These are phyloP conservation scores for Leucophenga varia DNA, from an alignment of 1,140 invertebrate genomes.

Conservation along the genomic window DNA sequence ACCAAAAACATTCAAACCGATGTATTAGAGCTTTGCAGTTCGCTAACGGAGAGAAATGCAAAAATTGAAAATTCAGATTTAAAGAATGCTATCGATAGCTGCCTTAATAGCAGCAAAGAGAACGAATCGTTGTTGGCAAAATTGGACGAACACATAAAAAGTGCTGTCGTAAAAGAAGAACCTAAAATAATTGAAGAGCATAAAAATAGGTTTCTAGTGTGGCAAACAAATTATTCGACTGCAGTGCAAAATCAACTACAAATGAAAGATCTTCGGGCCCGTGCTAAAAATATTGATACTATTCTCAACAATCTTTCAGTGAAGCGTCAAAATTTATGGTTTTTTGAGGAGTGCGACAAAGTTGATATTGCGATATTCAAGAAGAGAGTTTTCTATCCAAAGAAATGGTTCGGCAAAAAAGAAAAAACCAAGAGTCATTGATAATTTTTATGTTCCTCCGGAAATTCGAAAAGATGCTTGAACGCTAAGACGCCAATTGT, in stretches of 20 bases:
- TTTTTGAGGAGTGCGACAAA: slow-evolving; percentile 75
- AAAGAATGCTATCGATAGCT: slow-evolving; percentile 10
- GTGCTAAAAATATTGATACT: slow-evolving; percentile 62
- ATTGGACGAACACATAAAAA: slow-evolving; percentile 16
- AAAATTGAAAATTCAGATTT: slow-evolving; percentile 6
- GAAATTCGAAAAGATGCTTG: slow-evolving; percentile 59
- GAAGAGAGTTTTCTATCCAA: slow-evolving; percentile 58
- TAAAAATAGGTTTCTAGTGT: slow-evolving; percentile 31
- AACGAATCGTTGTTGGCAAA: slow-evolving; percentile 13
- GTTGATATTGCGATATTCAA: slow-evolving; percentile 72
- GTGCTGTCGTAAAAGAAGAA: slow-evolving; percentile 59
- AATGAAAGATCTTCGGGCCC: slow-evolving; percentile 18
- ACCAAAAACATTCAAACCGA: slow-evolving; percentile 21
- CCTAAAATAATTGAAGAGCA: slow-evolving; percentile 63
- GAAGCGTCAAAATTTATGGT: slow-evolving; percentile 72
- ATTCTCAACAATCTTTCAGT: slow-evolving; percentile 62
- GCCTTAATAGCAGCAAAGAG: slow-evolving; percentile 5
- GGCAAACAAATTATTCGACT: slow-evolving; percentile 20
- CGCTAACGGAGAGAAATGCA: slow-evolving; percentile 15
- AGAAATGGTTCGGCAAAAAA: slow-evolving; percentile 57
- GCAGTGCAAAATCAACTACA: slow-evolving; percentile 15
- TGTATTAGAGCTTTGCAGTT: slow-evolving; percentile 53
- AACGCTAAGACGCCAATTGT: too few species aligned
- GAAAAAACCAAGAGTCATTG: slow-evolving; percentile 55
- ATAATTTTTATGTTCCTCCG: slow-evolving; percentile 70